Evolutionary conservation across 2,797 vertebrate species (phyloP), one percentile per base, ranked within the genome.

Genomic region (Muscicapa comitata): DNA sequence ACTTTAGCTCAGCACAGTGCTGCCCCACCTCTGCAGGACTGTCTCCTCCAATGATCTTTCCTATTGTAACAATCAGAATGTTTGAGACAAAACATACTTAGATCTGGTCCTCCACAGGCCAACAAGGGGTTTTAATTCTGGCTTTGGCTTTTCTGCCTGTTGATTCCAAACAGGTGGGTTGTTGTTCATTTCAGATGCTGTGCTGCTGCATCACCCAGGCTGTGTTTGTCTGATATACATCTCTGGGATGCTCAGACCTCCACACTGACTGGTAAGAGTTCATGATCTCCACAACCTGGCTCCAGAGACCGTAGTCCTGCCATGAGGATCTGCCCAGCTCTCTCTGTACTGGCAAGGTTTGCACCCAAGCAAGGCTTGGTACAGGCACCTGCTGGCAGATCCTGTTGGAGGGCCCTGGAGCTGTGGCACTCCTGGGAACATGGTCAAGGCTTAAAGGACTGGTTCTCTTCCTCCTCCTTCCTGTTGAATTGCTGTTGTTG

Each of bases 231-330:
- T 25, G 25, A 15, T 3, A 3, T 1, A 13, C 9, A 6, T 19
- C 59, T 43, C 28, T 28, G n/a, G 35, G 18, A 4, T 17, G 24
- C 37, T 50, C 47, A 35, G 8, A 35, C 17, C 50, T 28, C 38
- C 53, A 66, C 66, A 35, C 4, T 25, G 35, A 8, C 17, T 3
- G 24, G 10, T 61, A 23, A 6, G 17, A 50, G n/a, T 10, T 48
- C 0, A 2, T 33, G n/a, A 12, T 23, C 31, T 68, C 43, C 50
- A 40, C 17, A 17, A 5, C 3, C 13, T 26, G 24, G 10, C 50
- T 68, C 43, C 19, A 50, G 62, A 85, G 24, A 38, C 28, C 16
- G 6, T 13, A 23, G 10, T 59, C 20, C 35, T 17, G 40, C 73
- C 11, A 19, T 1, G n/a, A 43, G n/a, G 42, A 24, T 16, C 50